These are phyloP conservation scores for Atta colombica DNA, from an alignment of 1,140 invertebrate genomes.

Conservation along the genomic window DNA sequence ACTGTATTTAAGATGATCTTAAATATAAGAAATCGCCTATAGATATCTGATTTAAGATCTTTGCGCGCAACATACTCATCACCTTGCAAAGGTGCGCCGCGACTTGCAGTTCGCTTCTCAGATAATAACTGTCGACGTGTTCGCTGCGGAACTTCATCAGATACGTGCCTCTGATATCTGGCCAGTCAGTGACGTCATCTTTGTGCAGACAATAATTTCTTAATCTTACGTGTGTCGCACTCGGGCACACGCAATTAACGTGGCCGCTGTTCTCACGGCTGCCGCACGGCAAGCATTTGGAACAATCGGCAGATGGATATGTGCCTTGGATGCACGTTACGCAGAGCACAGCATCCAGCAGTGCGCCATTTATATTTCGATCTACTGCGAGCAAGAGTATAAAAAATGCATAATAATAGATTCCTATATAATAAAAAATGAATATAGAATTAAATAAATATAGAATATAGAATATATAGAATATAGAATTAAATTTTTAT, in stretches of 20 bases:
- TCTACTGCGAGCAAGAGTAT: conserved; percentile 82
- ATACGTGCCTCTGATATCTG: conserved; percentile 81
- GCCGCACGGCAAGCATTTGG: conserved; percentile 85
- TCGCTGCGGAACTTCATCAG: conserved; percentile 82
- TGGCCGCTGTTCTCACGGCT: conserved; percentile 71
- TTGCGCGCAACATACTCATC: too few species aligned
- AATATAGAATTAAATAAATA: too few species aligned
- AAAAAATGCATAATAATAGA: not conserved
- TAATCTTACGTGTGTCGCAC: conserved; percentile 74
- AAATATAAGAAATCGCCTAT: too few species aligned
- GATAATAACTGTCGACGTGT: conserved; percentile 85
- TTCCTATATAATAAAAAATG: too few species aligned
- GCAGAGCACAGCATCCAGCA: conserved; percentile 82
- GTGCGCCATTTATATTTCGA: conserved; percentile 82
- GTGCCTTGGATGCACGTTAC: conserved; percentile 84
- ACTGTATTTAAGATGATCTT: too few species aligned
- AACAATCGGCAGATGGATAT: conserved; percentile 81
- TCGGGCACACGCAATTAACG: conserved; percentile 77
- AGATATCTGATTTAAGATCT: too few species aligned
- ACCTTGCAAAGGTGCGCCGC: conserved; percentile 87
- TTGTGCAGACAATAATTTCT: conserved; percentile 84
- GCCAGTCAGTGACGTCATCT: conserved; percentile 76
- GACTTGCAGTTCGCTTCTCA: conserved; percentile 85
- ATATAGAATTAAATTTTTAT: too few species aligned
- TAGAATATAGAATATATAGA: too few species aligned